Conservation (phyloP, 2,797 vertebrate species). For the Microcaecilia unicolor region DNA sequence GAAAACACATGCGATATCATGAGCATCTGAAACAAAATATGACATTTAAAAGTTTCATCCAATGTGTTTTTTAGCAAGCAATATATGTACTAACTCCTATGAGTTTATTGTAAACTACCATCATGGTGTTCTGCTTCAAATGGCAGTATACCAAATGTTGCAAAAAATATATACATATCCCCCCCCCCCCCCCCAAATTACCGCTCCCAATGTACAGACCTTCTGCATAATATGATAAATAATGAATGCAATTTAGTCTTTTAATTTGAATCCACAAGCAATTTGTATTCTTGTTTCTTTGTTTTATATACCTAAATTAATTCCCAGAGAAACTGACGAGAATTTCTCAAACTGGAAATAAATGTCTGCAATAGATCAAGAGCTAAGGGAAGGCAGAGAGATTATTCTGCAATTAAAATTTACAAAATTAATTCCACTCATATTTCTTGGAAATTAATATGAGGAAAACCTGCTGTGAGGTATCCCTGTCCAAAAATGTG, state of each 20-base stretch:
- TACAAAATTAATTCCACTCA: conserved; percentile 47
- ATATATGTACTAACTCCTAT: too few relatives aligned
- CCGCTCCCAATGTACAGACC: conserved; percentile 33
- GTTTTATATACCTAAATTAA: conserved; percentile 54
- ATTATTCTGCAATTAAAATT: conserved; percentile 56
- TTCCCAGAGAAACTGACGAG: conserved; percentile 55
- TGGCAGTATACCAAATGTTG: too few relatives aligned
- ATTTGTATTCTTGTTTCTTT: conserved; percentile 13
- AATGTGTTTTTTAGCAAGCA: conserved; percentile 20
- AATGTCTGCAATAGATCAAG: conserved; percentile 52
- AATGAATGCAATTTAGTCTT: conserved; percentile 58
- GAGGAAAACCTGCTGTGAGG: conserved; percentile 11
- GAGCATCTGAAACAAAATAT: too few relatives aligned
- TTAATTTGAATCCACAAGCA: conserved; percentile 52
- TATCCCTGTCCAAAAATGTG: conserved; percentile 21
- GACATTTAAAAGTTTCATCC: conserved; percentile 19
- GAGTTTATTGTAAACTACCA: too few relatives aligned
- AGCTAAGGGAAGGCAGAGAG: conserved; percentile 51
- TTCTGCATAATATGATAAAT: conserved; percentile 47
- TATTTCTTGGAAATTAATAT: conserved; percentile 43
- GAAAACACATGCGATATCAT: too few relatives aligned
- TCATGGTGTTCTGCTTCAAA: too few relatives aligned
- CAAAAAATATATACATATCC: too few relatives aligned
- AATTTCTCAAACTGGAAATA: conserved; percentile 52
- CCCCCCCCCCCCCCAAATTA: too few relatives aligned